Evolutionary conservation across 2,888 invertebrate genomes (phyloP).

Genomic region (Sinodicranocentrus sp.): DNA sequence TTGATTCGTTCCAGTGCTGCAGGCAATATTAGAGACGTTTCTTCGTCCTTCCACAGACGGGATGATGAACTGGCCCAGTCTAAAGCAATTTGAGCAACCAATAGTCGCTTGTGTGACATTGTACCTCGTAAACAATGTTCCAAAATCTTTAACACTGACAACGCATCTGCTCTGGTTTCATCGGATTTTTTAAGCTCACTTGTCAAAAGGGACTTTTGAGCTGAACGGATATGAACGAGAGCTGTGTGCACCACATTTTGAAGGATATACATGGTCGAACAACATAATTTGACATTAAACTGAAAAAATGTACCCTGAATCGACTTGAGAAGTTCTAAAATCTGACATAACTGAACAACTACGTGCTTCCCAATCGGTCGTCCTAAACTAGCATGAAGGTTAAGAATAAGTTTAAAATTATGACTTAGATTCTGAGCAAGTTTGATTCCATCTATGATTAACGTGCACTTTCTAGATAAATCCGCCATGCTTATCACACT

Average conservation of each 20-base stretch:
- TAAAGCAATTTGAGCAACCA: constrained; percentile 84
- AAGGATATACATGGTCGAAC: constrained; percentile 86
- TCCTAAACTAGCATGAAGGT: constrained; percentile 85
- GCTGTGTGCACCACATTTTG: constrained; percentile 90
- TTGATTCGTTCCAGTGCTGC: constrained; percentile 84
- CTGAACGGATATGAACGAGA: constrained; percentile 79
- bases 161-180: constrained; percentile 66
- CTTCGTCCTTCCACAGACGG: constrained; percentile 79
- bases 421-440: constrained; percentile 84
- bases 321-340: constrained; percentile 89
- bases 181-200: constrained; percentile 56
- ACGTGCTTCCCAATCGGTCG: constrained; percentile 88
- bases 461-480: constrained; percentile 80
- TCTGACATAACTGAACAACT: constrained; percentile 87
- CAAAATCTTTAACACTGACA: constrained; percentile 68
- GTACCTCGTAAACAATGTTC: constrained; percentile 84
- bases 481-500: constrained; percentile 81
- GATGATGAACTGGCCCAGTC: constrained; percentile 81
- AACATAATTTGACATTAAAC: constrained; percentile 85
- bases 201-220: constrained; percentile 41
- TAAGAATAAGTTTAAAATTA: constrained; percentile 82
- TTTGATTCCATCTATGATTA: constrained; percentile 85
- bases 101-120: constrained; percentile 83
- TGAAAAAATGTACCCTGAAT: constrained; percentile 86
- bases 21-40: constrained; percentile 83